Base-by-base conservation (phyloP, 2,888 invertebrate species). In the Stegophylla sp. region DNA sequence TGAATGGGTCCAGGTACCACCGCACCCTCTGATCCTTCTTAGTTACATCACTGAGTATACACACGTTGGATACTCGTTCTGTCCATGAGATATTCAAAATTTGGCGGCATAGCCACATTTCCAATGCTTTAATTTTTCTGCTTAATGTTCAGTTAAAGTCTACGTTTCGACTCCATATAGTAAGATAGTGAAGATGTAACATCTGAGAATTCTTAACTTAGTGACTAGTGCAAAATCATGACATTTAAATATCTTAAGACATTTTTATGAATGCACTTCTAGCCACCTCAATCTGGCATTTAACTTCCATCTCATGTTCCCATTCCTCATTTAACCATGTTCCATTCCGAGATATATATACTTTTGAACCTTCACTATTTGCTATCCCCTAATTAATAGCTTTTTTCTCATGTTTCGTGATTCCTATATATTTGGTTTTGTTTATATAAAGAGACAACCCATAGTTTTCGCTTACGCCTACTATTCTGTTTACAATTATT, bases 341-440 rank as follows among this genome's bases (percentile, higher is more conserved):
- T 5, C 34, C 34, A 34, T 34, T 5, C 34, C 34, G 7, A 34
- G 34, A 34, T 34, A 34, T 34, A 5, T 34, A 34, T 34, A 34
- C 34, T 34, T 34, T 34, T 34, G 34, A 34, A 75, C 51, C 53
- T 48, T 23, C 77, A 63, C 63, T 74, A 76, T 23, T 59, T 45
- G 64, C 17, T 75, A 17, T 34, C 23, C 26, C 34, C 15, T 64
- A 34, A 75, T 75, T 23, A 64, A 48, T 45, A 64, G 43, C 5
- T 63, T 23, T 75, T 20, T 41, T 23, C 23, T 64, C 17, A 23
- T 73, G 59, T 61, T 73, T 73, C 12, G 26, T 10, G 17, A 45
- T 73, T 45, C 72, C n/a, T 34, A 64, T 81, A 61, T 41, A 61
- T 53, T 81, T 81, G 9, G 81, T 72, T 72, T 72, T 81, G n/a